Evolutionary conservation across 1,140 invertebrate species (phyloP).

Genomic region (Oscheius sp.): DNA sequence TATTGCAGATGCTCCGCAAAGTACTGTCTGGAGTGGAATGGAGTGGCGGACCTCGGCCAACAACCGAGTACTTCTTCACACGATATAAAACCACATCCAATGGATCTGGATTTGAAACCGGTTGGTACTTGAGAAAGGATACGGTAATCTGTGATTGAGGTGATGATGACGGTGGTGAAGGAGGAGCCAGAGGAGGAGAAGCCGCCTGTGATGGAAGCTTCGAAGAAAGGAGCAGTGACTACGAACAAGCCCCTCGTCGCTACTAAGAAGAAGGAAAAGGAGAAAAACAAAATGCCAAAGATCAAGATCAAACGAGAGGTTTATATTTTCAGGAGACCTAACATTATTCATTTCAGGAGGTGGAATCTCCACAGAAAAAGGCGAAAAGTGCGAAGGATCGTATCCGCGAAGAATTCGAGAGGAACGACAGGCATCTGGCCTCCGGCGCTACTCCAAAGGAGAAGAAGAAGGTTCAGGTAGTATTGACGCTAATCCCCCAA

Average conservation of each 20-base stretch:
- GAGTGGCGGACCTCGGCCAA: background rate
- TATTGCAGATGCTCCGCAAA: conserved; percentile 3
- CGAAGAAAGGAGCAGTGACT: background rate
- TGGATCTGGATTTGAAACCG: no score
- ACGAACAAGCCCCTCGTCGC: background rate
- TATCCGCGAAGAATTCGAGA: background rate
- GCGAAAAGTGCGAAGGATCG: background rate
- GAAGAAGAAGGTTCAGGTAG: conserved; percentile 28
- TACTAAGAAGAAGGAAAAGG: background rate
- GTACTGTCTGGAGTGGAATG: background rate
- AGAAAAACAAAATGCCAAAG: background rate
- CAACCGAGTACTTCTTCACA: background rate
- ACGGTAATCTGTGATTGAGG: no score
- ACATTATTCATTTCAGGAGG: no score
- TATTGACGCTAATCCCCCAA: background rate
- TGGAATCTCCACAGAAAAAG: no score
- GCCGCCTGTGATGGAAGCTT: background rate
- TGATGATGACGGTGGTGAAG: background rate
- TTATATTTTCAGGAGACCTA: no score
- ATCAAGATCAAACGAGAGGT: no score
- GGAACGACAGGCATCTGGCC: no score
- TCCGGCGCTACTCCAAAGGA: background rate
- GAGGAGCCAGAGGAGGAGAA: background rate
- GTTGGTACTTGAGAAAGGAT: no score
- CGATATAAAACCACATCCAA: background rate